Evolutionary conservation across 2,797 vertebrate species (phyloP).

Genomic region (Myripristis murdjan): DNA sequence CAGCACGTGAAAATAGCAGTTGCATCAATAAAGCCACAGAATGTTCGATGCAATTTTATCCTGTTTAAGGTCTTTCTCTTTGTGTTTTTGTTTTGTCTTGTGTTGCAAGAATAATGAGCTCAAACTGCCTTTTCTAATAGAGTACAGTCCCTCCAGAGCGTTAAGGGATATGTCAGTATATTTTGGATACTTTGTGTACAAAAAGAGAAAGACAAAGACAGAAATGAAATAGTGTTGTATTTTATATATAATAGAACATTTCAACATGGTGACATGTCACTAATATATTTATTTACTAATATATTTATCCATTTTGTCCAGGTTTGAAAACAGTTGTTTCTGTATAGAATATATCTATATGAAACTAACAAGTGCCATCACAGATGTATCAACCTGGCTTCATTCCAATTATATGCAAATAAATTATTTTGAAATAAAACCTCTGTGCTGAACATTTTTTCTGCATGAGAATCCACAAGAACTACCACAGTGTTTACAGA

Average conservation of each 20-base stretch:
- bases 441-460: slow-evolving; percentile 19
- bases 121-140: slow-evolving; percentile 86
- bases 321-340: slow-evolving; percentile 86
- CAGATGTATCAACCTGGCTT: slow-evolving; percentile 87
- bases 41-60: slow-evolving; percentile 69
- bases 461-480: not conserved
- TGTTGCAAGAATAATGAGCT: slow-evolving; percentile 82
- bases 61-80: slow-evolving; percentile 70
- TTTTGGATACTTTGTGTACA: slow-evolving; percentile 89
- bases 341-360: slow-evolving; percentile 86
- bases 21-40: slow-evolving; percentile 55
- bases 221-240: slow-evolving; percentile 94
- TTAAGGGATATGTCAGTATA: slow-evolving; percentile 86
- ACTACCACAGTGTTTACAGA: not conserved
- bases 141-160: slow-evolving; percentile 83
- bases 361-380: slow-evolving; percentile 84
- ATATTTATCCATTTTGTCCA: slow-evolving; percentile 97
- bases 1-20: slow-evolving; percentile 60
- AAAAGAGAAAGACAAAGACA: slow-evolving; percentile 85
- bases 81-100: slow-evolving; percentile 58
- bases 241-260: slow-evolving; percentile 95
- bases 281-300: slow-evolving; percentile 99
- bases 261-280: slow-evolving; percentile 95
- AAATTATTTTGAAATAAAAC: slow-evolving; percentile 89
- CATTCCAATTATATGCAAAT: slow-evolving; percentile 90